Evolutionary conservation across 2,113 vertebrate species (phyloP), one percentile per base, ranked within the genome.

Genomic region (Tyrannus savana): DNA sequence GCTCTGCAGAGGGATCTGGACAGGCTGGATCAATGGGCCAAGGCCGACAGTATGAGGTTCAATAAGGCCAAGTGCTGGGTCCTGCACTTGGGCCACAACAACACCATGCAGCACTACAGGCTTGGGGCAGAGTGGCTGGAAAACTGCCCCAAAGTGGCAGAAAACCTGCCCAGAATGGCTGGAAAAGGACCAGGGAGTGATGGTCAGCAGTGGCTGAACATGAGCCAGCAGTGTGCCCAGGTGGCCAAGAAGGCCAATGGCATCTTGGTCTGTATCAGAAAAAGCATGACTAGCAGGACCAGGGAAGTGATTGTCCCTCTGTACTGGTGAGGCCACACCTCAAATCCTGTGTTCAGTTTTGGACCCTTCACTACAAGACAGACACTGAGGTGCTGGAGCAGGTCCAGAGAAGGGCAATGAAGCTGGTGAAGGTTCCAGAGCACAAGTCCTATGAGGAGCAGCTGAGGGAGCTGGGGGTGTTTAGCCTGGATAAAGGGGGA

Each of bases 341-440:
- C 1, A 0, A 55, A 7, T 6, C 0, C 31, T 14, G 7, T 21
- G n/a, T 6, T 14, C 42, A 25, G 22, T 18, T 55, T 49, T 49
- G 55, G 35, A 23, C 12, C 31, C 13, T 28, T 68, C 16, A 25
- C 19, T n/a, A 8, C 35, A 55, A 21, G 13, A 19, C 18, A 16
- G 13, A 31, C 22, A 50, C 0, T 3, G 41, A 75, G 8, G 55
- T 4, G 15, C 35, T 60, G 47, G 27, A 28, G 15, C 35, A 37
- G 35, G 35, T 37, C 60, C 55, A 86, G 41, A 67, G 25, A 62
- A 28, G 4, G 31, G 22, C 27, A 80, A 68, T 0, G 1, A 47
- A 68, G 22, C 53, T 49, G n/a, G 25, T 5, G 35, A 49, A 80
- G 27, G 47, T 15, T 14, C 60, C 37, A 10, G 30, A 50, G 55